Evolutionary conservation across 1,140 invertebrate species (phyloP).

Genomic region (Phthorimaea operculella): DNA sequence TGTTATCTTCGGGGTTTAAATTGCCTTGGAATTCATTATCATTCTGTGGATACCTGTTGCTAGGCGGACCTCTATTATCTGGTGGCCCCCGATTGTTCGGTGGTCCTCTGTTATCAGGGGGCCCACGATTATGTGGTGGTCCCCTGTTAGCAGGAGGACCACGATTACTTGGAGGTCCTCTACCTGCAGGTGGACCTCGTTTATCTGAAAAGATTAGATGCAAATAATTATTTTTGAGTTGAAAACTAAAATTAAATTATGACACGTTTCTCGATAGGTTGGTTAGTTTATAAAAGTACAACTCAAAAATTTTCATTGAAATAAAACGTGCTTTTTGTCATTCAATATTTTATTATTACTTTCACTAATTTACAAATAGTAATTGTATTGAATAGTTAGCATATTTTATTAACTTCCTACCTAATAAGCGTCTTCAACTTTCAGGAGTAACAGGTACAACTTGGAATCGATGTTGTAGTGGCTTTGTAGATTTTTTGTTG

Average conservation of each 20-base stretch:
- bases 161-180: constrained; percentile 12
- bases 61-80: neutral
- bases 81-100: neutral
- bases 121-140: constrained; percentile 6
- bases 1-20: neutral
- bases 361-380: no score
- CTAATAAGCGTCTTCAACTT: neutral
- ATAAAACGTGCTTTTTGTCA: no score
- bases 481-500: neutral
- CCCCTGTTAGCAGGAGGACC: constrained; percentile 9
- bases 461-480: constrained; percentile 10
- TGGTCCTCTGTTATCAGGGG: constrained; percentile 3
- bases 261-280: no score
- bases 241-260: no score
- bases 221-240: no score
- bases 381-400: no score
- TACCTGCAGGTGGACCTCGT: constrained; percentile 10
- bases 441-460: constrained; percentile 17
- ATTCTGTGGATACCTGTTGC: neutral
- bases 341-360: no score
- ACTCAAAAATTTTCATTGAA: no score
- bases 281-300: no score
- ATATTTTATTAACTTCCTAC: no score
- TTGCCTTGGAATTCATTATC: neutral
- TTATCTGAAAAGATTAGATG: neutral